A percentile compares a stretch with the other conserved stretches of the same genome.
phyloP scores from a whole-genome alignment of 2,888 invertebrate species.

The Caenorhabditis plicata region DNA sequence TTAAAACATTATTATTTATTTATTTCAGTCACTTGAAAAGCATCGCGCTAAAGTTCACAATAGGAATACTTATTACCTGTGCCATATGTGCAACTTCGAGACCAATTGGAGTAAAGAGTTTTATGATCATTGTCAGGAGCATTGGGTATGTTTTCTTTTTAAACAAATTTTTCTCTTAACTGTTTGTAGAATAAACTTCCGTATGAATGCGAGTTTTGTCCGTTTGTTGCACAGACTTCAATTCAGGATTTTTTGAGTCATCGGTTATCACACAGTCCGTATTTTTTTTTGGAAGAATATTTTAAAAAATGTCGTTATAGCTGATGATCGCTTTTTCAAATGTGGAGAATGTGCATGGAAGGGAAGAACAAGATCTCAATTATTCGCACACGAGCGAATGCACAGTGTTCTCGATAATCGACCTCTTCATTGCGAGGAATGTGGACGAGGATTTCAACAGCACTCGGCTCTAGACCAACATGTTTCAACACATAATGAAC shows the following conservation, averaged over 20 bases:
- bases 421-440: conserved; percentile 71
- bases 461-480: conserved; percentile 73
- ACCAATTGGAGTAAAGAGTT: conserved; percentile 74
- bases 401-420: conserved; percentile 70
- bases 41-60: conserved; percentile 72
- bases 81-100: conserved; percentile 73
- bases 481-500: conserved; percentile 40
- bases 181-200: conserved; percentile 70
- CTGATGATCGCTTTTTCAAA: conserved; percentile 68
- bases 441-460: conserved; percentile 71
- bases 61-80: conserved; percentile 72
- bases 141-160: conserved; percentile 44
- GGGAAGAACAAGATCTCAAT: conserved; percentile 64
- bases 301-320: conserved; percentile 31
- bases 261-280: conserved; percentile 70
- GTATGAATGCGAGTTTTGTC: conserved; percentile 73
- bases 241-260: conserved; percentile 73
- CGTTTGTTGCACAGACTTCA: conserved; percentile 67
- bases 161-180: not conserved
- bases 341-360: conserved; percentile 63
- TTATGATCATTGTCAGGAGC: conserved; percentile 72
- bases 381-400: conserved; percentile 72
- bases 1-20: too few relatives aligned
- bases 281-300: not conserved
- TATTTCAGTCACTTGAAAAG: conserved; percentile 39